Conservation (phyloP, 2,113 vertebrate genomes). For the Lutjanus erythropterus region DNA sequence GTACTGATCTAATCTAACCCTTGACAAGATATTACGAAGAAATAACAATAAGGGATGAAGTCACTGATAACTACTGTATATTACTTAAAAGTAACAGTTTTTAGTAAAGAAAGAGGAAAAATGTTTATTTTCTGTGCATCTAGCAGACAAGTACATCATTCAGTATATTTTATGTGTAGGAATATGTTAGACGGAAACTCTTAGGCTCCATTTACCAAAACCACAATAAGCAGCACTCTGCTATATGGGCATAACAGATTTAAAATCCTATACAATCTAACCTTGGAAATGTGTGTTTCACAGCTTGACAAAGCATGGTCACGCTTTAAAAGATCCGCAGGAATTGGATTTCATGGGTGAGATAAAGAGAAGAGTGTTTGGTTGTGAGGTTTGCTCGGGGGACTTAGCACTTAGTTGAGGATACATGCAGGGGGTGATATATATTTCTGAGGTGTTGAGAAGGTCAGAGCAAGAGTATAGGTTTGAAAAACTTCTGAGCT, state of each 20-base stretch:
- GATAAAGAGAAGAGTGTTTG: constrained; percentile 56
- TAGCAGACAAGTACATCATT: not conserved
- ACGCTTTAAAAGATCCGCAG: constrained; percentile 41
- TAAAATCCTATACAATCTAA: constrained; percentile 30
- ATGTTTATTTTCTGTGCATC: not conserved
- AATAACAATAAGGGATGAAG: no score
- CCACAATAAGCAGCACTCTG: constrained; percentile 11
- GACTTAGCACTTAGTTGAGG: constrained; percentile 50
- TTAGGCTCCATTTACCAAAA: constrained; percentile 17
- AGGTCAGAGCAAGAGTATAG: constrained; percentile 47
- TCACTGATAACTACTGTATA: not conserved
- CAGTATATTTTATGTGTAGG: not conserved
- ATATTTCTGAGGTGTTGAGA: constrained; percentile 7
- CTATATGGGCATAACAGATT: constrained; percentile 20
- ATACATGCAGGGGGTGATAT: constrained; percentile 16
- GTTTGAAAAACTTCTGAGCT: constrained; percentile 28
- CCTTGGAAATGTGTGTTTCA: constrained; percentile 59
- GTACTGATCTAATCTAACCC: no score
- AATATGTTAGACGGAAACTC: not conserved
- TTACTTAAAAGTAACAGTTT: not conserved
- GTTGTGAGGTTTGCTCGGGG: constrained; percentile 46
- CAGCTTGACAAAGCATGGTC: constrained; percentile 52
- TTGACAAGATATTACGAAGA: no score
- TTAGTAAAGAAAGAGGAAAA: not conserved
- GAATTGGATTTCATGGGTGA: constrained; percentile 74